A percentile compares a stretch with the other conserved stretches of the same genome.
Evolutionary conservation across 2,888 invertebrate genomes (phyloP).

Genomic region (Ferdinandea cuprea): DNA sequence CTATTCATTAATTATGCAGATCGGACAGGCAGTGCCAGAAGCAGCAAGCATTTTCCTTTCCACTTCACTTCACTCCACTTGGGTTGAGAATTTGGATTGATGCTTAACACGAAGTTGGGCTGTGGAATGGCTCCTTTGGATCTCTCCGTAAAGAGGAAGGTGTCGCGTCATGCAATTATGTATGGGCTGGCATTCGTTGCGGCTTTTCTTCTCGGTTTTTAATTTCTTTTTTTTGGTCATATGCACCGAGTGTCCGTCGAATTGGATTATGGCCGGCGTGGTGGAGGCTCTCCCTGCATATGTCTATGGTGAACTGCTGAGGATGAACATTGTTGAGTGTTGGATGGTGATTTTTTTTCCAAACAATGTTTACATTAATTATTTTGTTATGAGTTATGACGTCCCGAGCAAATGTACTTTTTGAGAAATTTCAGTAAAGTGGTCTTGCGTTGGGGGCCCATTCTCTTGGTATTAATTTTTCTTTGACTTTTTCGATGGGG

Average conservation of each 20-base stretch:
- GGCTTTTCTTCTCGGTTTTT: constrained; percentile 11
- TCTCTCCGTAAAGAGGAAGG: constrained; percentile 38
- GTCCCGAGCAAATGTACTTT: not conserved
- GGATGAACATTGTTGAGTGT: constrained; percentile 20
- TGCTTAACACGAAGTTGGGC: constrained; percentile 42
- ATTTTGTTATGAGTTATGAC: constrained; percentile 20
- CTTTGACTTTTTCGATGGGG: not conserved
- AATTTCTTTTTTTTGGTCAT: not conserved
- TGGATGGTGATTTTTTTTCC: no score
- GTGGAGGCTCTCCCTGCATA: no score
- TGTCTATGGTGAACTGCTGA: not conserved
- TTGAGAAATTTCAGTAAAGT: constrained; percentile 3
- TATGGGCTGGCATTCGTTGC: constrained; percentile 31
- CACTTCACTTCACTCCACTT: constrained; percentile 30
- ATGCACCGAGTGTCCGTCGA: constrained; percentile 15
- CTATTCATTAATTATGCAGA: constrained; percentile 72
- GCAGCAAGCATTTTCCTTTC: constrained; percentile 40
- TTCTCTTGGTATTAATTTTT: not conserved
- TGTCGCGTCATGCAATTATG: constrained; percentile 49
- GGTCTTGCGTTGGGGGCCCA: constrained; percentile 4
- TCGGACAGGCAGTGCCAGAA: constrained; percentile 44
- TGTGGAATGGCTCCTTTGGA: constrained; percentile 32
- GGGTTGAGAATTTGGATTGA: constrained; percentile 59
- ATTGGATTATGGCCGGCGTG: constrained; percentile 39
- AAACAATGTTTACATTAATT: constrained; percentile 28